Evolutionary conservation across 1,140 invertebrate genomes (phyloP).

Genomic region (Cheumatopsyche charites): DNA sequence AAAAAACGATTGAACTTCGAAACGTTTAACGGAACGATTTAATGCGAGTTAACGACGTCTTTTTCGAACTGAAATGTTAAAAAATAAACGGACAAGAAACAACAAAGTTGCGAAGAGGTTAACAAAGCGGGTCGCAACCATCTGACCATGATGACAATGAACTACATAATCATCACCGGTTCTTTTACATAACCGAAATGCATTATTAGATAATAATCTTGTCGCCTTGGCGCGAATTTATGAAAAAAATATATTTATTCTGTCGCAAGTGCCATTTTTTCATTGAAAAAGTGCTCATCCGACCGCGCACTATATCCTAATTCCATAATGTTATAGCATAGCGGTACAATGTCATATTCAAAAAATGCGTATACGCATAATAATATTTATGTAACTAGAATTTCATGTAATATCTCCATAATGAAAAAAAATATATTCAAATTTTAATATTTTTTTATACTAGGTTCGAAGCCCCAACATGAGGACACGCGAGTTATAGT

Average conservation of each 20-base stretch:
- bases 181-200: conserved; percentile 25
- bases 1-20: too few relatives aligned
- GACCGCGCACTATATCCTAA: not conserved
- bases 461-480: too few relatives aligned
- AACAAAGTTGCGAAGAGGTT: not conserved
- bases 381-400: too few relatives aligned
- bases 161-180: conserved; percentile 33
- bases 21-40: too few relatives aligned
- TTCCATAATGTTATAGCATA: too few relatives aligned
- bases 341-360: too few relatives aligned
- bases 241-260: conserved; percentile 7
- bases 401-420: too few relatives aligned
- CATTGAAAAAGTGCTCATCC: not conserved
- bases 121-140: conserved; percentile 17
- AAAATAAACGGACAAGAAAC: too few relatives aligned
- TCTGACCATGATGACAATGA: conserved; percentile 28
- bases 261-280: conserved; percentile 11
- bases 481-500: too few relatives aligned
- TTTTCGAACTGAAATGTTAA: not conserved
- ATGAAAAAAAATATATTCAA: too few relatives aligned
- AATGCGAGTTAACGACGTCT: not conserved
- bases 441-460: too few relatives aligned
- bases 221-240: conserved; percentile 14
- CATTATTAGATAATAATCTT: conserved; percentile 19
- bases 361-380: too few relatives aligned